Evolutionary conservation across 1,140 invertebrate genomes (phyloP), one percentile per base, ranked within the genome.

Genomic region (Kradibia gibbosae): DNA sequence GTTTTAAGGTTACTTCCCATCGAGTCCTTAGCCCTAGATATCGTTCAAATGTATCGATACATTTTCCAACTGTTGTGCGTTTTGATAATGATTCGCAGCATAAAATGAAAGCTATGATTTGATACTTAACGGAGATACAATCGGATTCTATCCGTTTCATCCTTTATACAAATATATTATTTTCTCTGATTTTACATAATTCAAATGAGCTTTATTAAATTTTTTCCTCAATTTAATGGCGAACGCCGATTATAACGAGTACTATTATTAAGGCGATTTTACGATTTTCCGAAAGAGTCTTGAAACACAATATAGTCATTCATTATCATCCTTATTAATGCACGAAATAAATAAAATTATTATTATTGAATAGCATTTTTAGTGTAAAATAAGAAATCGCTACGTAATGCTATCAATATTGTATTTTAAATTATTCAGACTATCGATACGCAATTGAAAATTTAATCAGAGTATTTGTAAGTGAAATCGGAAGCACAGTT

Each of bases 21-120:
- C n/a, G 48, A n/a, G 25, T 74, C 72, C 50, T 74, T 74, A 55
- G 45, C 55, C 48, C 31, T 20, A 17, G 1, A 31, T 31, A 73
- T 34, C 34, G 42, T 28, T 10, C 36, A 20, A 48, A 55, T n/a
- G 5, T n/a, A n/a, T 25, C 1, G 5, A n/a, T 55, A n/a, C 11
- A 10, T n/a, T 4, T 48, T 2, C 10, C 53, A 25, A n/a, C 22
- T 20, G 4, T 55, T 55, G 2, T 55, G 10, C 22, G 10, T 15
- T 53, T 53, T 53, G 7, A 7, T 17, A 53, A 20, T 48, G 45
- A 48, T 15, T 48, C 45, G 45, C 7, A 15, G 7, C 7, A 48
- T 15, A 7, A 15, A 48, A 48, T 15, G 45, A 7, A 48, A 48
- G 15, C 45, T 15, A 15, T 8, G 15, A 48, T 15, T 7, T 15